phyloP scores from a whole-genome alignment of 92 coral and sea anemone genomes.

The Blastomussa wellsi region DNA sequence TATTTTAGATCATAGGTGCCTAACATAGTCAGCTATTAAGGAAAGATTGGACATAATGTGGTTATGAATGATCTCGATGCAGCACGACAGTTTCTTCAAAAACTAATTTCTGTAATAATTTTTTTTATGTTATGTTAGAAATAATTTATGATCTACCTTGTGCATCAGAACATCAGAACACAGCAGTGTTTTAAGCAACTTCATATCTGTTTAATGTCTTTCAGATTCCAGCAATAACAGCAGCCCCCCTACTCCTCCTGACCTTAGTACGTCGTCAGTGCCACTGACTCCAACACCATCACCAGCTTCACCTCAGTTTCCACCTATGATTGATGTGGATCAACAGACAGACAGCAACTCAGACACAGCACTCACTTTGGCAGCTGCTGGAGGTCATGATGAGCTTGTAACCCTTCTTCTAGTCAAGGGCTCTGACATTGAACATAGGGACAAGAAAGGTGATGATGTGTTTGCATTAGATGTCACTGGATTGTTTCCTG shows the following conservation, averaged over 20 bases:
- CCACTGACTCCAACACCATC: conserved; percentile 98
- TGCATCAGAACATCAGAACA: too few species aligned
- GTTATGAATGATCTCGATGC: too few species aligned
- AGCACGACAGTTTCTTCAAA: too few species aligned
- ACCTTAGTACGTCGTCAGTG: conserved; percentile 72
- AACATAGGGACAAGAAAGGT: conserved; percentile 99
- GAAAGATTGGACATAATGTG: not conserved
- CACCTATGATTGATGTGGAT: conserved; percentile 93
- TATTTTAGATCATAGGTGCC: not conserved
- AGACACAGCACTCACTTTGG: conserved; percentile 95
- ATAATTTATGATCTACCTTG: not conserved
- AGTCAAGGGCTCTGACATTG: conserved; percentile 85
- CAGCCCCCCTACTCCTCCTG: conserved; percentile 87
- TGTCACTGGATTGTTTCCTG: not conserved
- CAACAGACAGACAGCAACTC: conserved; percentile 99
- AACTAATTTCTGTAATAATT: too few species aligned
- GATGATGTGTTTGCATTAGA: too few species aligned
- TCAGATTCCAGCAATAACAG: conserved; percentile 74
- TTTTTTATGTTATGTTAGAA: not conserved
- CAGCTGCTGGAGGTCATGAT: conserved; percentile 98
- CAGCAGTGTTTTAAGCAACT: not conserved
- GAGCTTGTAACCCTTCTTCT: conserved; percentile 87
- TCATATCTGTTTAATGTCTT: not conserved
- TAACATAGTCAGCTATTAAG: not conserved
- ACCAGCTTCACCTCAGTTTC: conserved; percentile 93